These are phyloP conservation scores for Calonectris borealis DNA, from an alignment of 2,113 vertebrate genomes.

Conservation along the genomic window DNA sequence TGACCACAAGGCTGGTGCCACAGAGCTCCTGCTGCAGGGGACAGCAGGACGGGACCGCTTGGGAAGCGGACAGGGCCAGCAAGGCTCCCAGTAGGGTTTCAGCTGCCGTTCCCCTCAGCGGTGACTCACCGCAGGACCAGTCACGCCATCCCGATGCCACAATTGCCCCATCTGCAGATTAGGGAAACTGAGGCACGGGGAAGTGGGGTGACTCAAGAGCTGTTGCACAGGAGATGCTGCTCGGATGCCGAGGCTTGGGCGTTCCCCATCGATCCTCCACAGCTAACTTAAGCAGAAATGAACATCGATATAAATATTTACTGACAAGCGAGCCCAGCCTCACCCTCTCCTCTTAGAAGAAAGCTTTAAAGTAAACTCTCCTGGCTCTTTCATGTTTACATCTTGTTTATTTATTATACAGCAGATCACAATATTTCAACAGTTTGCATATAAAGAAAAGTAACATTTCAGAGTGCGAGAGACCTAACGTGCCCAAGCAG, in stretches of 20 bases:
- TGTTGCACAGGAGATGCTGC: slow-evolving; percentile 60
- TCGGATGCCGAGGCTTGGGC: slow-evolving; percentile 56
- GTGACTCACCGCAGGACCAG: slow-evolving; percentile 47
- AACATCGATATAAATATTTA: slow-evolving; percentile 71
- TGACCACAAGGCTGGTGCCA: neutral
- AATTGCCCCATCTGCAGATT: slow-evolving; percentile 65
- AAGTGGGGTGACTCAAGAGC: slow-evolving; percentile 61
- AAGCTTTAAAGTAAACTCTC: slow-evolving; percentile 60
- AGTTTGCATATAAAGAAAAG: slow-evolving; percentile 71
- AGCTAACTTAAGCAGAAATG: slow-evolving; percentile 65
- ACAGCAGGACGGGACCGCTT: neutral
- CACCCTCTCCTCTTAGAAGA: slow-evolving; percentile 50
- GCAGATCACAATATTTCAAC: slow-evolving; percentile 66
- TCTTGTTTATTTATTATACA: slow-evolving; percentile 71
- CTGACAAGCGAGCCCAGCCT: slow-evolving; percentile 61
- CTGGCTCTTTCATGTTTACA: slow-evolving; percentile 55
- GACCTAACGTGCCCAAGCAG: slow-evolving; percentile 66
- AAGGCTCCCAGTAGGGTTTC: neutral
- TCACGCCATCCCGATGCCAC: slow-evolving; percentile 39
- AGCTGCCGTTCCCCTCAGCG: neutral
- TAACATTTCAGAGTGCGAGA: slow-evolving; percentile 68
- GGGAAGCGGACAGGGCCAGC: neutral
- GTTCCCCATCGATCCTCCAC: slow-evolving; percentile 60
- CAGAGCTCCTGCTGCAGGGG: neutral
- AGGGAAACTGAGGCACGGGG: slow-evolving; percentile 70